Base-by-base conservation (phyloP, 2,113 vertebrate species). In the Elephas maximus region DNA sequence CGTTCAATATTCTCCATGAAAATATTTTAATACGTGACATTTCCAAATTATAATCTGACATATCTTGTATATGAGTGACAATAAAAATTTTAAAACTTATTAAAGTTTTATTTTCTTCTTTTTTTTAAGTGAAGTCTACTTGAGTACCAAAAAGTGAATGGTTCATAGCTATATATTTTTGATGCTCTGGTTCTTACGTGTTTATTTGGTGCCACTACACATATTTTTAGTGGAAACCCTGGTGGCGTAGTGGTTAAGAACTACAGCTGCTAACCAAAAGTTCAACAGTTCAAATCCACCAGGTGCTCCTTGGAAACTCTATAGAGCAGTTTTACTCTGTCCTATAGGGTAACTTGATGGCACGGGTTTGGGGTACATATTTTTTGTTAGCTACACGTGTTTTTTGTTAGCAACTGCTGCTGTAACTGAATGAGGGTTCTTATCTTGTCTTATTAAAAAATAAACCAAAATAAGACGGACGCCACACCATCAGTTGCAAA, bases 171-270 rank as follows among this genome's bases (percentile, higher is more conserved):
- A 99, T 99, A 99, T 99, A 99, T 99, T 99, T 99, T 99, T 99
- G 99, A 98, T 99, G 98, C 99, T 99, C 99, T 99, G 98, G 97
- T 99, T 99, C 98, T 99, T 99, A 98, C 99, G 98, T 99, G 99
- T 99, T 99, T 99, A 99, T 99, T 99, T 99, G 99, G 99, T 99
- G 99, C 99, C 98, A 99, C 99, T 99, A 99, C 99, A 99, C 99
- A 99, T 99, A 98, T 99, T 37, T 37, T 37, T 37, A 37, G 37
- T 37, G 37, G 37, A 37, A 37, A 37, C 37, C 37, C 37, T 37
- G 37, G 37, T 37, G 37, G 37, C 37, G 37, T 37, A 37, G 37
- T 37, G 37, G 37, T 37, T 37, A 37, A 37, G 37, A 37, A 37
- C 37, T 37, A 37, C 37, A 37, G 37, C 37, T 37, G 37, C 37